phyloP scores from a whole-genome alignment of 2,888 invertebrate genomes.

The Bugula neritina region DNA sequence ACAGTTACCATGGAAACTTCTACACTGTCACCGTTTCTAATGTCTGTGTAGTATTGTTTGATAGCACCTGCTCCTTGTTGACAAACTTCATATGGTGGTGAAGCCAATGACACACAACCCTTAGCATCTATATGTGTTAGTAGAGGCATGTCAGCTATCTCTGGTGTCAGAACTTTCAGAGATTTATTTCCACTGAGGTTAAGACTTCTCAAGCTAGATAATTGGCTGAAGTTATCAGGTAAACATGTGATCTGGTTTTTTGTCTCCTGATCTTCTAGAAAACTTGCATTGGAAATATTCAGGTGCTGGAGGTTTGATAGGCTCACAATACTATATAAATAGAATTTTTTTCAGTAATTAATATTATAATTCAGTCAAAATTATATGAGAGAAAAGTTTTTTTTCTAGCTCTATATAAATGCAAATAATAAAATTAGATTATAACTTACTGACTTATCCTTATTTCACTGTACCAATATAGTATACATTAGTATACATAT shows the following conservation, averaged over 20 bases:
- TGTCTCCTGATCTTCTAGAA: too few relatives aligned
- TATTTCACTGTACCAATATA: too few relatives aligned
- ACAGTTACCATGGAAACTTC: background rate
- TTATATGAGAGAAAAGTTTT: too few relatives aligned
- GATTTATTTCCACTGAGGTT: background rate
- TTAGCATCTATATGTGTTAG: background rate
- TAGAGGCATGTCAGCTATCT: background rate
- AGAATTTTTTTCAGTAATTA: too few relatives aligned
- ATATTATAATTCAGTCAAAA: too few relatives aligned
- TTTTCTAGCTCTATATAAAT: too few relatives aligned
- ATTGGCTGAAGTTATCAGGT: background rate
- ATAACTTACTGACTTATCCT: too few relatives aligned
- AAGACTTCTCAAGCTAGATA: background rate
- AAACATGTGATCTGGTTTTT: background rate
- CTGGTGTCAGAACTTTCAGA: background rate
- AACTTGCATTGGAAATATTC: background rate
- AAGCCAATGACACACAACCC: background rate
- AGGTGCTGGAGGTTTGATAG: background rate
- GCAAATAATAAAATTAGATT: too few relatives aligned
- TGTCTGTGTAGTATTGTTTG: background rate
- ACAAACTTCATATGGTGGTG: background rate
- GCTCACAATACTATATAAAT: background rate
- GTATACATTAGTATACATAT: too few relatives aligned
- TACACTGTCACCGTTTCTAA: background rate
- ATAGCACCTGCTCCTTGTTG: background rate